Conservation (phyloP, 1,140 invertebrate genomes). For the Rhysida immarginata region DNA sequence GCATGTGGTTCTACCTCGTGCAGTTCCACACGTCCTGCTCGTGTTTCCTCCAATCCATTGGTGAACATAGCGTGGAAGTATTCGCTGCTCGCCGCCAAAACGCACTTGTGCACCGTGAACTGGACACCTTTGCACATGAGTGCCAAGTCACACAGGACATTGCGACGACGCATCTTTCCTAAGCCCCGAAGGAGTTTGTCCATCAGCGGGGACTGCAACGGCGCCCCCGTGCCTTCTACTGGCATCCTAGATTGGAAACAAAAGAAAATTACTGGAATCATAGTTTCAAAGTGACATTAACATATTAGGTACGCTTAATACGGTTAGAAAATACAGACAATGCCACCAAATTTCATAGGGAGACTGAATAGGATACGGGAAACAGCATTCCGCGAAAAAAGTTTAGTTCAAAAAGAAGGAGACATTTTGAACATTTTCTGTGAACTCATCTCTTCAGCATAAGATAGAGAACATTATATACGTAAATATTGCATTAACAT, state of each 20-base stretch:
- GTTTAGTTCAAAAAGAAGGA: no score
- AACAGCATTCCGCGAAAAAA: no score
- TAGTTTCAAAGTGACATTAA: no score
- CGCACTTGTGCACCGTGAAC: constrained; percentile 51
- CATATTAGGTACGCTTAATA: no score
- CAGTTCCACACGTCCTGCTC: constrained; percentile 49
- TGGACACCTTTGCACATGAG: not conserved
- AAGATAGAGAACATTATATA: no score
- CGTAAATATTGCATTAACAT: no score
- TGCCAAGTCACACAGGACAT: not conserved
- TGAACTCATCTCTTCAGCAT: no score
- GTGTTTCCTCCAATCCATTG: constrained; percentile 61
- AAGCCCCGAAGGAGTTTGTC: not conserved
- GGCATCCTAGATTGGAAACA: not conserved
- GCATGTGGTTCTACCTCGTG: constrained; percentile 27
- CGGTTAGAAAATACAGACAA: no score
- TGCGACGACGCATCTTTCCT: not conserved
- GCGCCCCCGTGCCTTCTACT: not conserved
- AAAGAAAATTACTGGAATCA: not conserved
- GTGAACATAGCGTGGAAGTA: constrained; percentile 95
- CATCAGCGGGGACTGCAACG: not conserved
- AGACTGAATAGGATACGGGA: no score
- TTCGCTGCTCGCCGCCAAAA: constrained; percentile 77
- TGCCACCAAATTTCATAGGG: no score
- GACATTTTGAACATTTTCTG: no score